phyloP scores from a whole-genome alignment of 53 echinoderm and acorn worm genomes.

The Mesocentrotus franciscanus region DNA sequence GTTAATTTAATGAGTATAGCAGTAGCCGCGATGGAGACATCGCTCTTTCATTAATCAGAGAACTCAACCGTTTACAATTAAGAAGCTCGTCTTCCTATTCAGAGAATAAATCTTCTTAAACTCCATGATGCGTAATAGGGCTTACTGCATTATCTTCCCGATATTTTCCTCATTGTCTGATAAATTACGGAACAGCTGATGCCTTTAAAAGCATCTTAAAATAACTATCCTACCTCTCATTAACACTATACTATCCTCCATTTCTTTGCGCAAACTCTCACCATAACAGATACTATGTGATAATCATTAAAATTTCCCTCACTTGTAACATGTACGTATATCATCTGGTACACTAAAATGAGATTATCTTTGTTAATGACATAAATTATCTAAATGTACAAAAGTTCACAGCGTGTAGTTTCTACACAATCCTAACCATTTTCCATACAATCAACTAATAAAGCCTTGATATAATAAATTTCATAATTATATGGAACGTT shows the following conservation, averaged over 20 bases:
- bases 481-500: background rate
- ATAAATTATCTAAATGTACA: background rate
- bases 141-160: background rate
- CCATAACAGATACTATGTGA: background rate
- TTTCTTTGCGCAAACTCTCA: background rate
- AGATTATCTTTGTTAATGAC: background rate
- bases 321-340: background rate
- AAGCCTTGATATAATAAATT: background rate
- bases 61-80: conserved; percentile 64
- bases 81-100: conserved; percentile 51
- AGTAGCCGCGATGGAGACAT: conserved; percentile 49
- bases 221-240: background rate
- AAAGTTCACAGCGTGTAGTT: background rate
- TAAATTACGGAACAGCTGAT: conserved; percentile 26
- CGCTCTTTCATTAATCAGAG: conserved; percentile 44
- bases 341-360: background rate
- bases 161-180: background rate
- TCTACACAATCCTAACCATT: background rate
- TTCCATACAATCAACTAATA: background rate
- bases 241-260: background rate
- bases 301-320: background rate
- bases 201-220: conserved; percentile 27
- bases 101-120: conserved; percentile 44
- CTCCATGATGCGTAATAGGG: conserved; percentile 17
- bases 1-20: conserved; percentile 57